Percentiles rank a stretch among this genome's conserved stretches.
Conservation (phyloP, 2,113 vertebrate species). For the Engraulis encrasicolus region DNA sequence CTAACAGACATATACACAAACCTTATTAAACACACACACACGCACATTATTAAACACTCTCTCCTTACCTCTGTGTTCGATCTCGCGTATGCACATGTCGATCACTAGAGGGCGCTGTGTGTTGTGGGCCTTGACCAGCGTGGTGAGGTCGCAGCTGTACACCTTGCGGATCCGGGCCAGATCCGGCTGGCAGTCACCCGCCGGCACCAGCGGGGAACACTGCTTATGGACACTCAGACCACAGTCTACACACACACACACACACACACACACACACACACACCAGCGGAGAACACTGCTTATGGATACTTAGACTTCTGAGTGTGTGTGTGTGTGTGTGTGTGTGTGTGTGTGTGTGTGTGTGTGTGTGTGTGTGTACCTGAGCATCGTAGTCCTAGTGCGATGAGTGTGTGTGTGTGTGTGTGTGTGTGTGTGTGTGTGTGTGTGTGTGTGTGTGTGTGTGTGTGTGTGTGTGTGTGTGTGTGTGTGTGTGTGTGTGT, state of each 20-base stretch:
- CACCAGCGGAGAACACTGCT: neutral
- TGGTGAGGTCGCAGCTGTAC: constrained; percentile 97
- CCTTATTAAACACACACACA: no score
- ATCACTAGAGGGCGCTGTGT: constrained; percentile 93
- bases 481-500: neutral
- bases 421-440: no score
- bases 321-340: neutral
- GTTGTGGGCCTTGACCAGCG: constrained; percentile 95
- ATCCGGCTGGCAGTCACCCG: constrained; percentile 96
- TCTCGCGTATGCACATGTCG: constrained; percentile 95
- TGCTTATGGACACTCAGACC: constrained; percentile 97
- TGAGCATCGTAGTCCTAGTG: no score
- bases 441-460: no score
- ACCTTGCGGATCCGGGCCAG: constrained; percentile 96
- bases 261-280: neutral
- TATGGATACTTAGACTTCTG: no score
- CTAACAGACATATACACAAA: no score
- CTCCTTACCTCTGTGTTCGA: constrained; percentile 92
- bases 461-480: no score
- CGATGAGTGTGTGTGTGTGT: no score
- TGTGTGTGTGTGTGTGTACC: neutral
- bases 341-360: neutral
- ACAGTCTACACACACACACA: constrained; percentile 78
- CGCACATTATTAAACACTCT: no score
- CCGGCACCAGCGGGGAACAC: constrained; percentile 95